These are phyloP conservation scores for Antechinus flavipes DNA, from an alignment of 2,113 vertebrate species.

Conservation along the genomic window DNA sequence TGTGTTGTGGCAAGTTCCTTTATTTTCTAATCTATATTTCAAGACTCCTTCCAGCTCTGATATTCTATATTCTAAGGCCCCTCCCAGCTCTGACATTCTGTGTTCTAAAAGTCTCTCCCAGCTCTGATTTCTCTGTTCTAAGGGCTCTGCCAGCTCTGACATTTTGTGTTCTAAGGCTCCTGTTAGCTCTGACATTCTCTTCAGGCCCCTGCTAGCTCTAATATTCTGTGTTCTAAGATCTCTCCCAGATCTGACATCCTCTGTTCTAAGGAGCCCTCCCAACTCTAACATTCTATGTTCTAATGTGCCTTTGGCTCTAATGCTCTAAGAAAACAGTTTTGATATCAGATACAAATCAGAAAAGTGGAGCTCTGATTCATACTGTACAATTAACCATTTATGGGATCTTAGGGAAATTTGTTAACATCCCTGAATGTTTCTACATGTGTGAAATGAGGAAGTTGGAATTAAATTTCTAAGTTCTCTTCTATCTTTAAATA, in stretches of 20 bases:
- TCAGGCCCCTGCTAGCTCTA: not conserved
- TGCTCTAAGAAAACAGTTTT: not conserved
- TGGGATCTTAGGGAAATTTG: not conserved
- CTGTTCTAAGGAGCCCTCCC: no score
- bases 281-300: no score
- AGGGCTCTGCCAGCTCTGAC: not conserved
- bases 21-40: no score
- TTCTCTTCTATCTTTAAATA: slow-evolving; percentile 15
- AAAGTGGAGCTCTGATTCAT: not conserved
- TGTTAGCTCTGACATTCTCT: not conserved
- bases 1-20: no score
- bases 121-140: no score
- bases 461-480: not conserved
- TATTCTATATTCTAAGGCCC: no score
- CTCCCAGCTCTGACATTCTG: no score
- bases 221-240: no score
- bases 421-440: not conserved
- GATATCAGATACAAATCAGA: not conserved
- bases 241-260: no score
- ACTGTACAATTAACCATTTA: not conserved
- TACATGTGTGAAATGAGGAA: not conserved
- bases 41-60: no score
- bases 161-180: not conserved
- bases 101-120: no score
- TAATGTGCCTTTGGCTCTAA: not conserved